Evolutionary conservation across 1,140 invertebrate genomes (phyloP).

Genomic region (Zaprionus ghesquierei): DNA sequence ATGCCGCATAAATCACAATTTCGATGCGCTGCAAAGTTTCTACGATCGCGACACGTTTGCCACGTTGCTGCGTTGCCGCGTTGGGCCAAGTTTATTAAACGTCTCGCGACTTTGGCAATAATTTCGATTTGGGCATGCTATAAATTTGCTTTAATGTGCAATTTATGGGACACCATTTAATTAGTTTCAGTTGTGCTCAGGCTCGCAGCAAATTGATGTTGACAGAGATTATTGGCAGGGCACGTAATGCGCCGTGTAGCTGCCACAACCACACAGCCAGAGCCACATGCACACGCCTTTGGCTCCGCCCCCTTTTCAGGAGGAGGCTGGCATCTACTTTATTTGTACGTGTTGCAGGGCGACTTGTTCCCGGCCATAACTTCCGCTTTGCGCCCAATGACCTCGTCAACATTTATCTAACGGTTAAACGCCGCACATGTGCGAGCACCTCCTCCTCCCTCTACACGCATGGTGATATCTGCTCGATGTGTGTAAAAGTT

Average conservation of each 20-base stretch:
- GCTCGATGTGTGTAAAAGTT: conserved; percentile 58
- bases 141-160: conserved; percentile 82
- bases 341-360: conserved; percentile 71
- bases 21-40: conserved; percentile 41
- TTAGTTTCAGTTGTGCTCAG: conserved; percentile 73
- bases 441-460: neutral
- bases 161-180: conserved; percentile 83
- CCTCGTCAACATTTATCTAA: conserved; percentile 81
- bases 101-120: conserved; percentile 78
- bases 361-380: conserved; percentile 65
- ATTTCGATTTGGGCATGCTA: conserved; percentile 78
- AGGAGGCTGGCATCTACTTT: conserved; percentile 55
- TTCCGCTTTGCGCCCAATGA: conserved; percentile 77
- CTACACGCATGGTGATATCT: conserved; percentile 9
- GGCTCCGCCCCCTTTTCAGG: conserved; percentile 11
- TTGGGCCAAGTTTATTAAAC: conserved; percentile 78
- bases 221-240: conserved; percentile 80
- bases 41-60: conserved; percentile 71
- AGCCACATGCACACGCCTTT: neutral
- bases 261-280: neutral
- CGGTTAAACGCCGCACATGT: conserved; percentile 65
- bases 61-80: conserved; percentile 25
- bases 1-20: conserved; percentile 66
- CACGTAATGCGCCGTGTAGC: conserved; percentile 65
- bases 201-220: conserved; percentile 71